Evolutionary conservation across 92 coral and sea anemone genomes (phyloP), one percentile per base, ranked within the genome.

Genomic region (Zoanthus sociatus): DNA sequence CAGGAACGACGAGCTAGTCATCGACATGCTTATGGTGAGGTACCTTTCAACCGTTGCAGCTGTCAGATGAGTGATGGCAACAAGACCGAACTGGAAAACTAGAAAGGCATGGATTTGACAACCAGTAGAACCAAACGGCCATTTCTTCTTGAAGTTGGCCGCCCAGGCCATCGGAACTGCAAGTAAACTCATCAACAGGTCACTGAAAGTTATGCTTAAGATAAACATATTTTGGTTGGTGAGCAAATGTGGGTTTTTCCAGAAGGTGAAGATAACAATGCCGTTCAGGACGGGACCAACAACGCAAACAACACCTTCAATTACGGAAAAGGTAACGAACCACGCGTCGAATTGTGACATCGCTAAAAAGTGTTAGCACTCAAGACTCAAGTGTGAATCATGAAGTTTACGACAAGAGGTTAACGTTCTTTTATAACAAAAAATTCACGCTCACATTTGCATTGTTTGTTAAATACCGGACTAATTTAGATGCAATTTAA

Each of bases 71-170:
- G 90, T 77, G 83, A 90, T 87, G 66, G 93, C 84, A 56, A 92
- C 93, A 12, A 90, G 87, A 1, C 93, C 95, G 48, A 92, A 90
- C n/a, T 87, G 76, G 63, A 90, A 92, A 15, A 92, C 87, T 68
- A 92, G 88, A 64, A 92, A 92, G 2, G 95, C 95, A 42, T 92
- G 93, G 26, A 84, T 84, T 54, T 90, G 75, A 50, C 95, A 92
- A 13, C 93, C 93, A 55, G 84, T 64, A 68, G 73, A 44, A 13
- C 88, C 91, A 68, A 58, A 88, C 7, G 93, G 88, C 95, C 95
- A 92, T 14, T 60, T 31, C 37, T 77, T 63, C 78, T 68, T 78
- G 63, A 90, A 79, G 50, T 73, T 72, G 20, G 93, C 82, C 21
- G 78, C 90, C 78, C 91, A 75, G 20, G 95, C 90, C 77, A 91